Conservation (phyloP, 1,140 invertebrate genomes). For the Diabrotica undecimpunctata region DNA sequence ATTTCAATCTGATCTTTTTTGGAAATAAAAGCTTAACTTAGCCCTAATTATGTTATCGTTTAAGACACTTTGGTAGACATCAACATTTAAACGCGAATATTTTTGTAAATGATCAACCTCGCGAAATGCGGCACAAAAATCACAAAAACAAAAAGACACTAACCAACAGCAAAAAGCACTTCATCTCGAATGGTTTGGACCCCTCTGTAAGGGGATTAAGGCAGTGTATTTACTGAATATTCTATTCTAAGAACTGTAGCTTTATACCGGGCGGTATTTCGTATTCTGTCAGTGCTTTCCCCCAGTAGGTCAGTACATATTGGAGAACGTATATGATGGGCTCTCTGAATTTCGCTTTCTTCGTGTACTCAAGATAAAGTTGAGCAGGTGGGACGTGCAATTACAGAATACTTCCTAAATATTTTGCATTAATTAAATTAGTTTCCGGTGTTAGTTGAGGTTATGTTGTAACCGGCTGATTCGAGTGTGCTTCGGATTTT, state of each 20-base stretch:
- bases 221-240: constrained; percentile 38
- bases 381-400: constrained; percentile 3
- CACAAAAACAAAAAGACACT: constrained; percentile 33
- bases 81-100: no score
- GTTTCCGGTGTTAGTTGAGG: no score
- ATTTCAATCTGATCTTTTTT: no score
- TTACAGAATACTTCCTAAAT: constrained; percentile 1
- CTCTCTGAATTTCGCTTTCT: constrained; percentile 16
- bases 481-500: no score
- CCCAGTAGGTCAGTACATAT: constrained; percentile 16
- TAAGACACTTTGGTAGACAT: no score
- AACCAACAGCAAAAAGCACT: constrained; percentile 43
- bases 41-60: no score
- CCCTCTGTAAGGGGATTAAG: constrained; percentile 31
- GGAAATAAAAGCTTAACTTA: no score
- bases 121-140: neutral
- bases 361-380: neutral
- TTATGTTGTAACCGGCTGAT: no score
- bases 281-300: constrained; percentile 31
- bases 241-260: constrained; percentile 24
- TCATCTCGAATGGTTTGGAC: constrained; percentile 35
- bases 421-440: neutral
- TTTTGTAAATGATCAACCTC: no score
- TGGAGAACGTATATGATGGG: constrained; percentile 16
- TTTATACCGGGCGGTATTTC: constrained; percentile 39